Evolutionary conservation across 1,140 invertebrate species (phyloP), one percentile per base, ranked within the genome.

Genomic region (Luehdorfia chinensis): DNA sequence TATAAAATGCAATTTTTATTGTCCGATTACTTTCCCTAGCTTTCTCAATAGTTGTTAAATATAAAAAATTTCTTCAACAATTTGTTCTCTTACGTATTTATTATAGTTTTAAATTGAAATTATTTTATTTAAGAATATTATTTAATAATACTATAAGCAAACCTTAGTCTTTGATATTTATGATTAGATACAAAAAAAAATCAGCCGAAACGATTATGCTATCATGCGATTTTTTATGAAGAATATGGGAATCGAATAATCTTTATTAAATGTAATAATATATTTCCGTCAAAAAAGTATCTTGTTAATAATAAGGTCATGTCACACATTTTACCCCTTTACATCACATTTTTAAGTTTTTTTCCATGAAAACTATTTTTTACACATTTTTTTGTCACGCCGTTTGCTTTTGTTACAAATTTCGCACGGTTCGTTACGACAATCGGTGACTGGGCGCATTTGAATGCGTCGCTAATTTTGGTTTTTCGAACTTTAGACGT

Each of bases 391-490:
- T 60, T 54, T 49, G 16, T 44, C n/a, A 5, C 5, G 7, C 55
- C 33, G 44, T 31, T 34, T 9, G 18, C 36, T 54, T 59, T 76
- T 76, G 70, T 79, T 31, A 36, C 14, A 47, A 73, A 85, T 83
- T 85, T 85, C 81, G 75, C 81, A 85, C 81, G 81, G 77, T 84
- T 72, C 50, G 66, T 80, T 78, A 66, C 51, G 55, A 66, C 55
- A 67, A 69, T 66, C 59, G 50, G 53, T 75, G 75, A 66, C 68
- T 70, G 47, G 46, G 43, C 39, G 49, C 54, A 74, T 76, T 78
- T 84, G 76, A 83, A 85, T 85, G 72, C 50, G 48, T 53, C 59
- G 45, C 67, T 85, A 81, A 85, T 85, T 85, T 83, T 58, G 73
- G 67, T 70, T 71, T 51, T 52, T 30, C 54, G 47, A 67, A 67